These are phyloP conservation scores for Spatulosminthurus flaviceps DNA, from an alignment of 2,888 invertebrate genomes.

Conservation along the genomic window DNA sequence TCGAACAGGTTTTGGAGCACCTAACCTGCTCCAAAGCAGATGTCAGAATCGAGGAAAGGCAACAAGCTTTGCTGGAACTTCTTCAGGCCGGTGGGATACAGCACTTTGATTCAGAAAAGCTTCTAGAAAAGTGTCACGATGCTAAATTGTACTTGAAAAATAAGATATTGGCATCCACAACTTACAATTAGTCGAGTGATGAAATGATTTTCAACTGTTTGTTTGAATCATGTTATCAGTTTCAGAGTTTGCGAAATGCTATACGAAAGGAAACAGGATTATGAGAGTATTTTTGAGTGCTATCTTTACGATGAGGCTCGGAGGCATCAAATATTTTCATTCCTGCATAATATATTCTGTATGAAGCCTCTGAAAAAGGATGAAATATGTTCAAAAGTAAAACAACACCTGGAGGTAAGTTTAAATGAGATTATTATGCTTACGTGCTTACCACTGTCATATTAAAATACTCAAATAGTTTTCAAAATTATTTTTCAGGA, in stretches of 20 bases:
- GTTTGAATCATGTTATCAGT: conserved; percentile 68
- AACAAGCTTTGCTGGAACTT: conserved; percentile 78
- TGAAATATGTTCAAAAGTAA: conserved; percentile 60
- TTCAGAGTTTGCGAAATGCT: conserved; percentile 77
- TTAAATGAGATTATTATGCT: not conserved
- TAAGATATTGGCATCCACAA: too few relatives aligned
- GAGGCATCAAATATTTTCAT: conserved; percentile 72
- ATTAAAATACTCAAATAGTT: too few relatives aligned
- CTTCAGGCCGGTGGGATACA: conserved; percentile 73
- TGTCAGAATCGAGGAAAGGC: conserved; percentile 71
- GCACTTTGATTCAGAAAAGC: conserved; percentile 71
- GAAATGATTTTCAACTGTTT: too few relatives aligned
- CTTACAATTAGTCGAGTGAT: too few relatives aligned
- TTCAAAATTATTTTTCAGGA: conserved; percentile 64
- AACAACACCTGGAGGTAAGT: conserved; percentile 62
- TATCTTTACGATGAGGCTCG: conserved; percentile 74
- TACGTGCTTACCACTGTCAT: too few relatives aligned
- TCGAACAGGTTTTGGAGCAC: conserved; percentile 69
- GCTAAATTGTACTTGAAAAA: conserved; percentile 72
- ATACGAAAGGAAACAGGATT: conserved; percentile 73
- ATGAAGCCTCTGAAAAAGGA: conserved; percentile 55
- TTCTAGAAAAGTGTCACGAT: conserved; percentile 73
- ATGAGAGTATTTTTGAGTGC: conserved; percentile 74
- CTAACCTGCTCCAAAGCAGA: conserved; percentile 61
- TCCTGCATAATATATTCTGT: conserved; percentile 67